Evolutionary conservation across 2,888 invertebrate species (phyloP).

Genomic region (Diaphora mendica): DNA sequence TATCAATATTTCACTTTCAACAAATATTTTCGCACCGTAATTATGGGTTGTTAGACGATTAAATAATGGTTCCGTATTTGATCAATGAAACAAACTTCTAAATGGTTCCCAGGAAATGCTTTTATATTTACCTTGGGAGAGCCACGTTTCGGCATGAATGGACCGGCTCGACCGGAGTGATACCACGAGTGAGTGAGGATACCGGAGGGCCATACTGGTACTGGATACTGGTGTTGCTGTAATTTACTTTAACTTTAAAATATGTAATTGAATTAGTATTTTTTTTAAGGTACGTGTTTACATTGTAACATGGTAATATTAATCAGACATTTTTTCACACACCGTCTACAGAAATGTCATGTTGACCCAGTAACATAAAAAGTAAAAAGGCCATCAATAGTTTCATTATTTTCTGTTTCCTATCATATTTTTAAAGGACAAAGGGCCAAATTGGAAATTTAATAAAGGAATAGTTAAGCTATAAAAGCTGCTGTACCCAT

Average conservation of each 20-base stretch:
- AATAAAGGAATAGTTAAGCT: conserved; percentile 25
- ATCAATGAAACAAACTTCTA: neutral
- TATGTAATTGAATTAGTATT: too few species aligned
- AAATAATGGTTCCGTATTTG: neutral
- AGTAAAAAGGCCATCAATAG: neutral
- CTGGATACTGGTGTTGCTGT: too few species aligned
- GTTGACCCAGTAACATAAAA: neutral
- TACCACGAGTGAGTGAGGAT: too few species aligned
- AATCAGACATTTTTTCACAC: neutral
- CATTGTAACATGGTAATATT: neutral
- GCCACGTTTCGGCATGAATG: too few species aligned
- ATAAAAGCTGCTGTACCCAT: conserved; percentile 20
- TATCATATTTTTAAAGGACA: conserved; percentile 25
- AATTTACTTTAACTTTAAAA: too few species aligned
- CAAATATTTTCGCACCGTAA: neutral
- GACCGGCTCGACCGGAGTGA: too few species aligned
- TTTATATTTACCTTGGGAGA: neutral
- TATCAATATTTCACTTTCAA: neutral
- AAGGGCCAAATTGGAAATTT: conserved; percentile 30
- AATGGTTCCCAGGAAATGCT: neutral
- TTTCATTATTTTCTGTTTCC: conserved; percentile 8
- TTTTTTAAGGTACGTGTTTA: too few species aligned
- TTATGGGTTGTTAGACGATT: neutral
- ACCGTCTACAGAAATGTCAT: neutral
- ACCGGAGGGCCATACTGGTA: too few species aligned